Conservation (phyloP, 1,140 invertebrate genomes). For the Antheraea pernyi region DNA sequence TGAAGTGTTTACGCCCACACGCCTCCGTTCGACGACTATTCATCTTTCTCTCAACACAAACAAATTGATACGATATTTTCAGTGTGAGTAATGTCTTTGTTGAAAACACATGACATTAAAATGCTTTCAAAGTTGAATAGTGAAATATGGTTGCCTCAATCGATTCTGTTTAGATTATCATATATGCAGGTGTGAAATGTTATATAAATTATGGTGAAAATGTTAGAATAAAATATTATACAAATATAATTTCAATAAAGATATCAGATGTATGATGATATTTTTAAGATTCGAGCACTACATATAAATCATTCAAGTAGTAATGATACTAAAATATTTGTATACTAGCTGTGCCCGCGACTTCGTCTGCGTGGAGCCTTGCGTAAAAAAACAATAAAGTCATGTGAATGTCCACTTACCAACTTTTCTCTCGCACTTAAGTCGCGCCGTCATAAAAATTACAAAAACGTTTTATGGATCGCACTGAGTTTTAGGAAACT, state of each 20-base stretch:
- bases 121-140: not conserved
- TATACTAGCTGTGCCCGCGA: too few relatives aligned
- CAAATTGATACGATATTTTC: not conserved
- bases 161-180: not conserved
- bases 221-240: not conserved
- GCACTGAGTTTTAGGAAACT: too few relatives aligned
- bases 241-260: not conserved
- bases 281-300: not conserved
- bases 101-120: not conserved
- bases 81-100: not conserved
- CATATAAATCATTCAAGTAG: too few relatives aligned
- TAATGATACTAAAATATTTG: too few relatives aligned
- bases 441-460: too few relatives aligned
- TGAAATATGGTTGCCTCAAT: not conserved
- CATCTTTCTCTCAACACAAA: slow-evolving; percentile 3
- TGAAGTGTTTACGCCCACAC: not conserved
- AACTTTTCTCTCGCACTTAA: too few relatives aligned
- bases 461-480: too few relatives aligned
- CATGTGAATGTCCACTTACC: too few relatives aligned
- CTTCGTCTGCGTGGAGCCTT: too few relatives aligned
- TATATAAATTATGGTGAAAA: not conserved
- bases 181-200: not conserved
- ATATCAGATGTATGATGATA: not conserved
- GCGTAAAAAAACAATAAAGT: too few relatives aligned
- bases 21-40: not conserved